phyloP scores from a whole-genome alignment of 2,888 invertebrate genomes.

The Aricia artaxerxes region DNA sequence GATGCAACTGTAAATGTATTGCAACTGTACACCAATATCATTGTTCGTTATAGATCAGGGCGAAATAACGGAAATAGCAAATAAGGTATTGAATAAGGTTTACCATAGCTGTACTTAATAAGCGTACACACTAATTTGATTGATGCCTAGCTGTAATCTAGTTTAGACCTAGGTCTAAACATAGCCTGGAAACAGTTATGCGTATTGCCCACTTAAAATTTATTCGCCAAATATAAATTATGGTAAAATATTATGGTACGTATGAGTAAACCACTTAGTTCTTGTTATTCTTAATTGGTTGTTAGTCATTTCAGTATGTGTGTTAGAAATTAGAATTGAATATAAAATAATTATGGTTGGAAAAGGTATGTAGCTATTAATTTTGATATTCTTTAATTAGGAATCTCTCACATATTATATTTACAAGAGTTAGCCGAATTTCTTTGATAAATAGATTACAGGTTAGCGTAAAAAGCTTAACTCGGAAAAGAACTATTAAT shows the following conservation, averaged over 20 bases:
- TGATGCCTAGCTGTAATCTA: slow-evolving; percentile 30
- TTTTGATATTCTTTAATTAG: too few relatives aligned
- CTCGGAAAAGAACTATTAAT: too few relatives aligned
- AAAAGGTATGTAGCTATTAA: too few relatives aligned
- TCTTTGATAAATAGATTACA: too few relatives aligned
- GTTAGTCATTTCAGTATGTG: background rate
- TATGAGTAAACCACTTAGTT: background rate
- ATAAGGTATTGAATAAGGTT: slow-evolving; percentile 44
- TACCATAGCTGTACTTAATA: slow-evolving; percentile 42
- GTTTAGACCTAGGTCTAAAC: background rate
- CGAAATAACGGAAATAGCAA: slow-evolving; percentile 50
- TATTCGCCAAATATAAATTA: slow-evolving; percentile 10
- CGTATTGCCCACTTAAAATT: background rate
- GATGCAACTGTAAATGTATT: slow-evolving; percentile 39
- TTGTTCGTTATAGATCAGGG: slow-evolving; percentile 72
- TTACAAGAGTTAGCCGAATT: too few relatives aligned
- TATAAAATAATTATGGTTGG: too few relatives aligned
- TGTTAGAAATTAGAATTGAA: background rate
- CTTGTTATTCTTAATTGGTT: background rate
- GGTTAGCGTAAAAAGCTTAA: too few relatives aligned
- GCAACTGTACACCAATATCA: slow-evolving; percentile 75
- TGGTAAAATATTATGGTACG: background rate
- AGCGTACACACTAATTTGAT: slow-evolving; percentile 37
- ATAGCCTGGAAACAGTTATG: background rate
- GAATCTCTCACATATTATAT: too few relatives aligned